phyloP scores from a whole-genome alignment of 2,113 vertebrate species.

The Mormoops blainvillei region DNA sequence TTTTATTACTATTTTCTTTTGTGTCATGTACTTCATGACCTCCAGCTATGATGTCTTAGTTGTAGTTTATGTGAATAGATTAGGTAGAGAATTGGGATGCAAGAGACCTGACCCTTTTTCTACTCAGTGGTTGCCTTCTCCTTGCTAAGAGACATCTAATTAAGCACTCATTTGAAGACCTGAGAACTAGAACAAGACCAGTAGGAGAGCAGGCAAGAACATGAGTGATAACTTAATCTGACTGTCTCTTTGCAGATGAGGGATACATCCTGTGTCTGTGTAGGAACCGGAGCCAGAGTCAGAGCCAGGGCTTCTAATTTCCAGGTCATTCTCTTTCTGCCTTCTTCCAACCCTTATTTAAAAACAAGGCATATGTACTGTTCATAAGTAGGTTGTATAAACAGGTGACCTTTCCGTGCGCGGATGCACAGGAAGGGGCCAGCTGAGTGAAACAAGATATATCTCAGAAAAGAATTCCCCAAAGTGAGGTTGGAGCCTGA shows the following conservation, averaged over 20 bases:
- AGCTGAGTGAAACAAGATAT: neutral
- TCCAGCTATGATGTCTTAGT: neutral
- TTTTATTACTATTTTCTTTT: slow-evolving; percentile 7
- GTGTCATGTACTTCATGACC: neutral
- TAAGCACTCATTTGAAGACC: neutral
- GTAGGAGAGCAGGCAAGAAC: neutral
- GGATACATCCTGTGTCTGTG: neutral
- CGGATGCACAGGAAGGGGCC: neutral
- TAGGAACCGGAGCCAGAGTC: neutral
- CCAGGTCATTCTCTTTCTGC: neutral
- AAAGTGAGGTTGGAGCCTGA: neutral
- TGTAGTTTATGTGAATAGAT: neutral
- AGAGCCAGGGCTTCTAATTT: neutral
- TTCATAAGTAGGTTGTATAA: neutral
- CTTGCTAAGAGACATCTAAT: neutral
- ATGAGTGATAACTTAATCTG: neutral
- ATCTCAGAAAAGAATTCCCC: neutral
- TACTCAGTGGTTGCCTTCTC: neutral
- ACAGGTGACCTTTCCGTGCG: neutral
- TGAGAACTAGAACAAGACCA: neutral
- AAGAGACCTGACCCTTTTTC: neutral
- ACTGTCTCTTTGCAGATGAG: neutral
- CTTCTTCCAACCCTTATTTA: neutral
- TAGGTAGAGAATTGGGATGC: neutral
- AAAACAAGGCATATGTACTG: neutral